phyloP scores from a whole-genome alignment of 1,140 invertebrate species.

The Thalassaphorura encarpata region DNA sequence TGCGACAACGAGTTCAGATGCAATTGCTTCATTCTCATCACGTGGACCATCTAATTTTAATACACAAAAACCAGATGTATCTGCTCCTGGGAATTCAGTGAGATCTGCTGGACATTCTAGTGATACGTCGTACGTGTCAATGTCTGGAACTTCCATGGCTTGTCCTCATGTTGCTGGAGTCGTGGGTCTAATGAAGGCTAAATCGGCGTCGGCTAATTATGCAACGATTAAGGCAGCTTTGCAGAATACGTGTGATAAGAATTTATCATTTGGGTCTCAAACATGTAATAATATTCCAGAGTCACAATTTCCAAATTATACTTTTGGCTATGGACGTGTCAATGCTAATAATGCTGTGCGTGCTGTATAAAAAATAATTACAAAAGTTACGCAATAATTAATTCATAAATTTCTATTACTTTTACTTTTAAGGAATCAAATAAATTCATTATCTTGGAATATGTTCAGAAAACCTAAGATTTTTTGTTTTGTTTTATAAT shows the following conservation, averaged over 20 bases:
- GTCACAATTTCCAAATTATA: background rate
- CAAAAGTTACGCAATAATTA: too few relatives aligned
- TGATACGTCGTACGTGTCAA: slow-evolving; percentile 4
- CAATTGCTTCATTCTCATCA: slow-evolving; percentile 6
- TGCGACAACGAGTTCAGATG: background rate
- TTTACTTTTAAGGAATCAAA: too few relatives aligned
- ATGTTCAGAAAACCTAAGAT: too few relatives aligned
- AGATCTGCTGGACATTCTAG: slow-evolving; percentile 1
- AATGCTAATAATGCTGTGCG: too few relatives aligned
- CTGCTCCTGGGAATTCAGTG: slow-evolving; percentile 15
- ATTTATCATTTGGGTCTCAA: background rate
- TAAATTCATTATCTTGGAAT: too few relatives aligned
- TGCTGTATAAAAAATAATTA: too few relatives aligned
- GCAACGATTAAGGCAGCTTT: background rate
- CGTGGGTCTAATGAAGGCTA: background rate
- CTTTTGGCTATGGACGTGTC: slow-evolving; percentile 1
- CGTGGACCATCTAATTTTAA: slow-evolving; percentile 5
- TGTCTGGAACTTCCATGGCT: slow-evolving; percentile 21
- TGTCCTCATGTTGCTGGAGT: slow-evolving; percentile 15
- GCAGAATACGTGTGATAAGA: background rate
- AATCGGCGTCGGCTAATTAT: background rate
- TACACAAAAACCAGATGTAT: slow-evolving; percentile 15
- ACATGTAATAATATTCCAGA: background rate
- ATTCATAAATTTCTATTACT: too few relatives aligned
- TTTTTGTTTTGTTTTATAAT: too few relatives aligned